Base-by-base conservation (phyloP, 2,113 vertebrate genomes). In the Ptilorrhoa leucosticta region DNA sequence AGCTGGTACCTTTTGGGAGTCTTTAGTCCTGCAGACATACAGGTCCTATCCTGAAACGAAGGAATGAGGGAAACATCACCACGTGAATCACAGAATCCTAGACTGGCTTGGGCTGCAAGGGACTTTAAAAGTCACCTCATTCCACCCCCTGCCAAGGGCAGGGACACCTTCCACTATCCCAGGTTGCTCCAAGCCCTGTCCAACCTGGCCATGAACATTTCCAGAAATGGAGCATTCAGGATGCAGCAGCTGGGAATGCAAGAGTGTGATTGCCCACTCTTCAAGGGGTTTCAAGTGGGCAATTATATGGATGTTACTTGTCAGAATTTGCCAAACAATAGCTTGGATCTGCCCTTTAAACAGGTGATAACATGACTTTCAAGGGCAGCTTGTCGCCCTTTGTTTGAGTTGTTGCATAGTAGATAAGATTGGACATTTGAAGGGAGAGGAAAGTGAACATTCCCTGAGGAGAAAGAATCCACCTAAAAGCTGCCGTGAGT, bases 21-120 rank as follows among this genome's bases (percentile, higher is more conserved):
- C 94, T 93, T 97, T 6, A 98, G 88, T 33, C 98, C 98, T 66
- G 96, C 78, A 78, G 97, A 87, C 98, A 98, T 98, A 61, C 98
- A 98, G 21, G 37, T 96, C 53, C 31, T 20, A 26, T 93, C 70
- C 93, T 97, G 92, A 40, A 80, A 80, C 17, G n/a, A 31, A 35
- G 64, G 44, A 53, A 39, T 33, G 48, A 50, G 78, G 28, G 66
- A 89, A 91, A 61, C 15, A n/a, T 45, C 30, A 71, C 37, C 45
- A 16, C 17, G 21, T n/a, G 73, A 53, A 31, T 28, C 42, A 42
- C 0, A 6, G 42, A 42, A 16, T 48, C 35, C 35, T 56, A 5
- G 2, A 42, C 7, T 24, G 13, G 15, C 11, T 27, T 48, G 48
- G 16, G 7, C 11, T 42, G 40, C 35, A 69, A 54, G 10, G 21